Conservation (phyloP, 1,140 invertebrate genomes). For the Neotoxoptera formosana region DNA sequence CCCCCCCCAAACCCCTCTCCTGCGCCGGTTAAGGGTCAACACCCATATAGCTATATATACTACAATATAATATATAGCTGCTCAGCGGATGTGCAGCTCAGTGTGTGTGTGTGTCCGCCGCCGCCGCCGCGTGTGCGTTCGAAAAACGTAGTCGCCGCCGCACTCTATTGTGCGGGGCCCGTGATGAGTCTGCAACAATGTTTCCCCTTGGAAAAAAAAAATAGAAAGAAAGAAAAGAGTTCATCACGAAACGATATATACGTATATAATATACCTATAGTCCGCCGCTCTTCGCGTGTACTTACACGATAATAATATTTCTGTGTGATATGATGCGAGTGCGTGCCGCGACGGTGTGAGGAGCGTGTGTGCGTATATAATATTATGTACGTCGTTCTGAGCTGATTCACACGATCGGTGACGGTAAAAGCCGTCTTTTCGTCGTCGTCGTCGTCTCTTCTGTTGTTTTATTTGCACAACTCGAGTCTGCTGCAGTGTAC, state of each 20-base stretch:
- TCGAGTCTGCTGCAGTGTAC: not conserved
- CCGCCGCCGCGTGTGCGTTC: constrained; percentile 19
- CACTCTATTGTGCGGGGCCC: constrained; percentile 7
- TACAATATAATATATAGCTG: no score
- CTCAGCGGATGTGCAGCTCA: not conserved
- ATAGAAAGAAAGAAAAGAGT: not conserved
- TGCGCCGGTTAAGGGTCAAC: constrained; percentile 32
- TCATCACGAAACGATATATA: constrained; percentile 39
- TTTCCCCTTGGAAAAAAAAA: constrained; percentile 29
- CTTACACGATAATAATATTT: constrained; percentile 13
- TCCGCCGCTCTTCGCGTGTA: not conserved
- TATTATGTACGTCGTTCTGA: no score
- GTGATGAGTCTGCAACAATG: constrained; percentile 54
- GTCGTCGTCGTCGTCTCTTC: not conserved
- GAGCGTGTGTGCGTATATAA: not conserved
- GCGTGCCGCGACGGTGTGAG: not conserved
- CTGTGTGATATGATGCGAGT: not conserved
- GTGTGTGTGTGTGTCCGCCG: not conserved
- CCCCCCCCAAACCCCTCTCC: not conserved
- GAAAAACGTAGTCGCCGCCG: constrained; percentile 13
- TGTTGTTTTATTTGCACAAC: constrained; percentile 22
- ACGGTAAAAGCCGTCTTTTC: constrained; percentile 37
- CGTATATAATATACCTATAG: no score
- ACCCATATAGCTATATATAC: not conserved
- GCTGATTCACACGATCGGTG: constrained; percentile 46